Conservation (phyloP, 2,113 vertebrate genomes). For the Ascaphus truei region DNA sequence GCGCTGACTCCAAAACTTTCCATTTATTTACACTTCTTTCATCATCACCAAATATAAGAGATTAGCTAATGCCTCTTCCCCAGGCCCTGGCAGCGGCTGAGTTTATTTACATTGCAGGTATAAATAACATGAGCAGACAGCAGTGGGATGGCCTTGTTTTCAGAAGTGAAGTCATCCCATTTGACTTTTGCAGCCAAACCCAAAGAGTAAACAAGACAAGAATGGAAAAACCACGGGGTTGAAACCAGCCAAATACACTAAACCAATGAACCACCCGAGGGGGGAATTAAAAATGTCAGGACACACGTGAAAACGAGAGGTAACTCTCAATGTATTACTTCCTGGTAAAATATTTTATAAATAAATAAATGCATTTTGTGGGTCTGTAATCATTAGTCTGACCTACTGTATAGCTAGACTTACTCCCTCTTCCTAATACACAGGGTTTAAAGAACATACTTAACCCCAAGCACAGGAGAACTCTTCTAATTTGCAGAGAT, state of each 20-base stretch:
- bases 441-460: background rate
- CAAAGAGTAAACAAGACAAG: slow-evolving; percentile 15
- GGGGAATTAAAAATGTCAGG: background rate
- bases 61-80: slow-evolving; percentile 52
- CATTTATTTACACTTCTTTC: slow-evolving; percentile 52
- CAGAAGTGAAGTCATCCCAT: slow-evolving; percentile 9
- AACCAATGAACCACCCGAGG: background rate
- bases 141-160: slow-evolving; percentile 28
- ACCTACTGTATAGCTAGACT: background rate
- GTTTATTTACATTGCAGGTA: slow-evolving; percentile 54
- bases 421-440: background rate
- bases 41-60: slow-evolving; percentile 54
- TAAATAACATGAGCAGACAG: slow-evolving; percentile 47
- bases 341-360: too few species aligned
- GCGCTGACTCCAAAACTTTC: slow-evolving; percentile 8
- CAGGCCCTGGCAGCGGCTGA: slow-evolving; percentile 25
- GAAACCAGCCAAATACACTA: background rate
- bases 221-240: background rate
- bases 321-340: too few species aligned
- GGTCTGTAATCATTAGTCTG: background rate
- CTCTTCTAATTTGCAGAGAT: too few species aligned
- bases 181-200: slow-evolving; percentile 3
- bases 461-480: too few species aligned
- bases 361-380: too few species aligned
- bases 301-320: too few species aligned